These are phyloP conservation scores for Peromyscus melanophrys DNA, from an alignment of 2,797 vertebrate species.

Conservation along the genomic window DNA sequence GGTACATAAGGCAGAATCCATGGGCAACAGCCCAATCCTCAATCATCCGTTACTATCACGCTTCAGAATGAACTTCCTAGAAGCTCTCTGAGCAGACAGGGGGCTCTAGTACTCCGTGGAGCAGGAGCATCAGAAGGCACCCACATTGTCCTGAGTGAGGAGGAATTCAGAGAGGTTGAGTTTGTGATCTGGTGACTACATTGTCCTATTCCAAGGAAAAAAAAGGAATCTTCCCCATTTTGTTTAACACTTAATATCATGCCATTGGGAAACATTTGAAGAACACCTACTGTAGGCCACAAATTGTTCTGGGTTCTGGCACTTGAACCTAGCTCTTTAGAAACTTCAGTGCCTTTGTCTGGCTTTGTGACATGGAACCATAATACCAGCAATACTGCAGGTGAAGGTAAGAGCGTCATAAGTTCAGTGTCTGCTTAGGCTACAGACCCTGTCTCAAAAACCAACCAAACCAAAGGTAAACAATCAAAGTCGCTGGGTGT, in stretches of 20 bases:
- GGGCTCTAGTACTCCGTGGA: neutral
- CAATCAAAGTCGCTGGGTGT: neutral
- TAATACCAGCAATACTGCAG: neutral
- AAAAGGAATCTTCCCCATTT: neutral
- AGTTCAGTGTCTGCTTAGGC: neutral
- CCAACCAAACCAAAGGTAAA: neutral
- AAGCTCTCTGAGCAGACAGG: neutral
- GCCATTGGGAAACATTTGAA: neutral
- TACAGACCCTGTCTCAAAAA: neutral
- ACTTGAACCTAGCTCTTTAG: neutral
- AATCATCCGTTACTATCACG: neutral
- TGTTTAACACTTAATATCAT: neutral
- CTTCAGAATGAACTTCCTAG: neutral
- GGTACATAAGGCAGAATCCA: neutral
- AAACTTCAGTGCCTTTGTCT: neutral
- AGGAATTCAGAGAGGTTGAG: neutral
- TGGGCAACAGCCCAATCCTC: neutral
- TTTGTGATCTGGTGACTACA: neutral
- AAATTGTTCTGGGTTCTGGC: neutral
- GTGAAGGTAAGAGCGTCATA: neutral
- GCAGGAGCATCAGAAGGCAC: neutral
- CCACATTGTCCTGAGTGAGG: neutral
- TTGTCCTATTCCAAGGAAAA: neutral
- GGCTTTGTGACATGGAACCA: neutral
- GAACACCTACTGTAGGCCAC: neutral